Evolutionary conservation across 2,113 vertebrate genomes (phyloP).

Genomic region (Orycteropus afer): DNA sequence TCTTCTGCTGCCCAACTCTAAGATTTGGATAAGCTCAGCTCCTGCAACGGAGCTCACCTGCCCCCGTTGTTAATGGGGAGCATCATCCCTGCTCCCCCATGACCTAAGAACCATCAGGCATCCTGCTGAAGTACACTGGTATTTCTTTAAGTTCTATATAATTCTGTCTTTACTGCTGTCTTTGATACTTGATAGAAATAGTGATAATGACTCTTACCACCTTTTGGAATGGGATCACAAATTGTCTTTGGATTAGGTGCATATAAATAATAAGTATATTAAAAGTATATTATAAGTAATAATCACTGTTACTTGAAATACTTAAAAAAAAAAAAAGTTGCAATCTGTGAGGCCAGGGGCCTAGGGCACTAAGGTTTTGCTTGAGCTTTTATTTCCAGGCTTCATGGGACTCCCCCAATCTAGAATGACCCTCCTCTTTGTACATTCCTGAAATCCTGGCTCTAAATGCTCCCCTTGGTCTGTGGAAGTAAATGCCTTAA

Average conservation of each 20-base stretch:
- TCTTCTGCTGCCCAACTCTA: not conserved
- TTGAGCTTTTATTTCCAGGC: not conserved
- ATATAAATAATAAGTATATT: too few relatives aligned
- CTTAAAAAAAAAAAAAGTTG: not conserved
- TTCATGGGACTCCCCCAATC: not conserved
- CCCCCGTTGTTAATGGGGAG: not conserved
- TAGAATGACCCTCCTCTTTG: not conserved
- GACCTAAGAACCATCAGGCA: not conserved
- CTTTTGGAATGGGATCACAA: not conserved
- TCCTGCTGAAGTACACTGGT: not conserved
- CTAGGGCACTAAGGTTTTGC: not conserved
- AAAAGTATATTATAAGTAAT: too few relatives aligned
- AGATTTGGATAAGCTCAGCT: not conserved
- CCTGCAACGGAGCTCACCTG: not conserved
- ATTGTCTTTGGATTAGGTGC: not conserved
- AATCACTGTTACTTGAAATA: not conserved
- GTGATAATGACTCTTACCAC: not conserved
- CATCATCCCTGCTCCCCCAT: not conserved
- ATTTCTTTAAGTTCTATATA: not conserved
- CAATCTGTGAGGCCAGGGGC: not conserved
- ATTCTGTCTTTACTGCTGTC: not conserved
- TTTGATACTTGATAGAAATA: slow-evolving; percentile 5
- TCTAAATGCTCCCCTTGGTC: not conserved
- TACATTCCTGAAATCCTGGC: not conserved
- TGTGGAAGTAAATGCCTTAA: not conserved